Base-by-base conservation (phyloP, 2,797 vertebrate genomes). In the Momotus momota region DNA sequence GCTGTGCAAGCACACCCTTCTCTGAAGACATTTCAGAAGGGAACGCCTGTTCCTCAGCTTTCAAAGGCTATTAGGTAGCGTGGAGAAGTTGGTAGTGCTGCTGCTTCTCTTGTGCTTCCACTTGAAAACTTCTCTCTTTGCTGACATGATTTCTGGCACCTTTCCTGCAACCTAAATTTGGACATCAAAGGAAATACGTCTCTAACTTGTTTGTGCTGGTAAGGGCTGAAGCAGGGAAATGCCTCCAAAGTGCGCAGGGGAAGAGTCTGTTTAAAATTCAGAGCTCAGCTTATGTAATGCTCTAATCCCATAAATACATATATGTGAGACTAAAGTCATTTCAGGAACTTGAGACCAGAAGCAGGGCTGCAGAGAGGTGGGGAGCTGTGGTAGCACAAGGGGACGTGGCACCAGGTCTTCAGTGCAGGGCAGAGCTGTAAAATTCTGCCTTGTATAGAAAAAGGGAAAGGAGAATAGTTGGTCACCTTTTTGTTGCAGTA, bases 61-160 rank as follows among this genome's bases (percentile, higher is more conserved):
- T 57, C 73, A 51, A 27, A 81, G 70, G n/a, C 51, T 86, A 0
- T 57, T 40, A 7, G 81, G 40, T 12, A 21, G 25, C 1, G 41
- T 25, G 46, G 74, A 69, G 72, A 78, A 83, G 65, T 87, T 72
- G 69, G 40, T 81, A 5, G 40, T 55, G 1, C 66, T 85, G 43
- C 72, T 81, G 57, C 57, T 77, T 81, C 60, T 80, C 51, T 69
- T 71, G 35, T 38, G 8, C 45, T 82, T 89, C 64, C 83, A 52
- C 67, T 64, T 40, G 86, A 79, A 74, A 74, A 31, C 54, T 74
- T 91, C 57, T 49, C 12, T 90, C 71, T 90, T 77, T 67, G 86
- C 87, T 91, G 91, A 67, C 51, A 10, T 58, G 3, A 70, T 55
- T 86, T 69, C 43, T 94, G 96, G 85, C 87, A 83, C 65, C 92